phyloP scores from a whole-genome alignment of 1,140 invertebrate species.

The Pogonognathellus flavescens region DNA sequence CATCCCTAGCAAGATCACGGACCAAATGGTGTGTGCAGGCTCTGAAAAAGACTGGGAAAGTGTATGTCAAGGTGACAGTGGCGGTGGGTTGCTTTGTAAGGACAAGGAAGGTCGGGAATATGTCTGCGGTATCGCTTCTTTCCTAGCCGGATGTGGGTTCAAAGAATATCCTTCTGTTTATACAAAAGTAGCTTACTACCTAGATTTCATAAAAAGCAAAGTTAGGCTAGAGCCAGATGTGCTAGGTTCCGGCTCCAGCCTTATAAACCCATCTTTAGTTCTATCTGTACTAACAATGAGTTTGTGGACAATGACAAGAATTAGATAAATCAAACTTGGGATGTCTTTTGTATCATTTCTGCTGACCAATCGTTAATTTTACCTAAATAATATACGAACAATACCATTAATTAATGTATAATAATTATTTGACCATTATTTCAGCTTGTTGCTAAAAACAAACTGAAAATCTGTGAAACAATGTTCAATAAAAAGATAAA shows the following conservation, averaged over 20 bases:
- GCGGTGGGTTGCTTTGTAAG: background rate
- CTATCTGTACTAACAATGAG: no score
- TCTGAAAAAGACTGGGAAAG: background rate
- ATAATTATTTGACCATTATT: no score
- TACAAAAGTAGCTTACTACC: conserved; percentile 13
- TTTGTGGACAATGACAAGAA: no score
- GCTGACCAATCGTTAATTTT: no score
- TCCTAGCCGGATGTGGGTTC: conserved; percentile 8
- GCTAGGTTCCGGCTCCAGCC: background rate
- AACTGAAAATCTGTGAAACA: no score
- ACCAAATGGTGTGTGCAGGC: background rate
- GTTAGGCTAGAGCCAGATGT: background rate
- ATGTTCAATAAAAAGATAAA: no score
- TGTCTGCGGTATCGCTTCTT: conserved; percentile 3
- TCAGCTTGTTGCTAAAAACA: no score
- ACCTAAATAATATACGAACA: no score
- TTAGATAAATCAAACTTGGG: no score
- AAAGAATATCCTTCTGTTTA: background rate
- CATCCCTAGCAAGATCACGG: conserved; percentile 53
- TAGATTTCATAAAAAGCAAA: conserved; percentile 8
- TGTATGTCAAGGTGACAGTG: conserved; percentile 5
- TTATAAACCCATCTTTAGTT: no score
- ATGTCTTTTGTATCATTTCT: no score
- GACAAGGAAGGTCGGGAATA: background rate
- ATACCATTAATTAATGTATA: no score